Conservation (phyloP, 1,140 invertebrate species). For the Ditylenchus dipsaci region DNA sequence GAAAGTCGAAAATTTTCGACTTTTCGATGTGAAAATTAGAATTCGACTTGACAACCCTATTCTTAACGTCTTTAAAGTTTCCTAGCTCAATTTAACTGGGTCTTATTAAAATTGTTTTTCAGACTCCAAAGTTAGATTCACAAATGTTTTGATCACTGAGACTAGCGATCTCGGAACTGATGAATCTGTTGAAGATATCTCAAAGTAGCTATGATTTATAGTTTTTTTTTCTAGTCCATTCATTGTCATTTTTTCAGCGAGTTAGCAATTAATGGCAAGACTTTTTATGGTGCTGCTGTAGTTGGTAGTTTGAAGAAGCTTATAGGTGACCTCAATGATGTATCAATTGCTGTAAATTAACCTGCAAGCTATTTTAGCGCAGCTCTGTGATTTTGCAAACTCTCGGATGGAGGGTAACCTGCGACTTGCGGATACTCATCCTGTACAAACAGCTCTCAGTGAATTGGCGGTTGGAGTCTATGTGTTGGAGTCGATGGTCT, state of each 20-base stretch:
- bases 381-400: conserved; percentile 28
- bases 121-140: conserved; percentile 44
- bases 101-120: conserved; percentile 14
- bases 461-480: conserved; percentile 46
- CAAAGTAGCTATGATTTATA: neutral
- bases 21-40: no score
- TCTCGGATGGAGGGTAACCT: conserved; percentile 21
- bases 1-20: no score
- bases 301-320: conserved; percentile 43
- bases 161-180: conserved; percentile 16
- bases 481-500: conserved; percentile 48
- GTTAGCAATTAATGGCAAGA: conserved; percentile 15
- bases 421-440: conserved; percentile 37
- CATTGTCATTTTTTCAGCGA: conserved; percentile 20
- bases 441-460: conserved; percentile 39
- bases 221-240: neutral
- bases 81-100: no score
- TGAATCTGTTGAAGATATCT: conserved; percentile 3
- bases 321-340: conserved; percentile 5
- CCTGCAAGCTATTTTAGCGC: neutral
- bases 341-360: no score
- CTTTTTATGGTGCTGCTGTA: conserved; percentile 42
- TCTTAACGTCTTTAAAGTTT: no score
- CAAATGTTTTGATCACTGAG: conserved; percentile 29
- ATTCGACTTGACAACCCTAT: no score